Base-by-base conservation (phyloP, 2,797 vertebrate genomes). In the Myiothlypis coronata region DNA sequence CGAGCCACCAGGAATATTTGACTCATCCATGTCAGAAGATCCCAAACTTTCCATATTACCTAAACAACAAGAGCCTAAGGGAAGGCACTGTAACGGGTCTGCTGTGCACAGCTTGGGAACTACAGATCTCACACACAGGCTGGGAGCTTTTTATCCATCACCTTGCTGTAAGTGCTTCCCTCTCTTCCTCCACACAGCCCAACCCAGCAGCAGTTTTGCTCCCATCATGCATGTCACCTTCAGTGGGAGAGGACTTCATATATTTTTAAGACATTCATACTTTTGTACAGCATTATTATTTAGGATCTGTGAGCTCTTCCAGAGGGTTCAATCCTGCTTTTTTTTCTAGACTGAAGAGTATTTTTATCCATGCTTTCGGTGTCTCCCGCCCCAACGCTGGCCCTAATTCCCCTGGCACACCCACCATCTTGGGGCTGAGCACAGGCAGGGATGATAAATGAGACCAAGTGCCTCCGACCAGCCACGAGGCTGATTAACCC, bases 271-370 rank as follows among this genome's bases (percentile, higher is more conserved):
- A 64, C 49, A 64, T 57, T 76, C 26, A 60, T 55, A n/a, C 37
- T 37, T 43, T 79, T 72, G 35, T 20, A 49, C 6, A 55, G n/a
- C 24, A 86, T 49, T 44, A 47, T 50, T 72, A 53, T 32, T 80
- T n/a, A 83, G 53, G 24, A 91, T 67, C 57, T 60, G 13, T 46
- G 49, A 85, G 43, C n/a, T 85, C 30, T 67, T 37, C 44, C 53
- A 68, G 28, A 28, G 22, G 50, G 18, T 0, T 0, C 56, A 87
- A 70, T 28, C 15, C 24, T 49, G 49, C 0, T 6, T 28, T 59
- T 63, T 63, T 55, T 95, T 49, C 50, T 59, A 81, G 61, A 64
- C 4, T 15, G 7, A 85, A 44, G 63, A 77, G 49, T 44, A 78
- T 27, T 91, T 91, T 83, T 56, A 63, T 55, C 76, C 35, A 37